phyloP scores from a whole-genome alignment of 2,888 invertebrate species.

The Diachrysia chrysitis region DNA sequence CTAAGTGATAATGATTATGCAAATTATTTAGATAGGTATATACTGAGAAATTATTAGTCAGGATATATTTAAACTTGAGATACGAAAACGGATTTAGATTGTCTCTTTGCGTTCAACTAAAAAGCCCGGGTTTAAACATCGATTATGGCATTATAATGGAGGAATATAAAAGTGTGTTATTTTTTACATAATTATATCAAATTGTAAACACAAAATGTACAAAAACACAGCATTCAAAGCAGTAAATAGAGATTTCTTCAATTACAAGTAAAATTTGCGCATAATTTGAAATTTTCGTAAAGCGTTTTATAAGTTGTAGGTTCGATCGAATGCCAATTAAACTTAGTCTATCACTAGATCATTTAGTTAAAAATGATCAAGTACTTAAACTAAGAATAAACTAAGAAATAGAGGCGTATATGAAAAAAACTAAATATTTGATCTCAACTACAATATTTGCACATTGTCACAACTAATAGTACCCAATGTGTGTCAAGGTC shows the following conservation, averaged over 20 bases:
- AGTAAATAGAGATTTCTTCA: not conserved
- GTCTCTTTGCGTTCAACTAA: not conserved
- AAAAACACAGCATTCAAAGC: no score
- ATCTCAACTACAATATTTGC: conserved; percentile 1
- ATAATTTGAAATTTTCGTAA: not conserved
- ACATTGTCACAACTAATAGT: not conserved
- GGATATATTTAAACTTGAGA: not conserved
- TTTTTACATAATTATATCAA: not conserved
- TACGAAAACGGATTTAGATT: not conserved
- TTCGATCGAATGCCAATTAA: not conserved
- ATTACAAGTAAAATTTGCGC: not conserved
- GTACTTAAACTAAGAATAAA: not conserved
- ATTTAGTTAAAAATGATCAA: not conserved
- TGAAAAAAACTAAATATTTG: not conserved
- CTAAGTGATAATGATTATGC: conserved; percentile 19
- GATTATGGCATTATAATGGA: not conserved
- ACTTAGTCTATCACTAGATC: not conserved
- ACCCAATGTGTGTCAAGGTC: not conserved
- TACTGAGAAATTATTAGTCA: conserved; percentile 21
- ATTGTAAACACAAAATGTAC: not conserved
- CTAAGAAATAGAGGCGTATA: not conserved
- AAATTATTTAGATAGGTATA: conserved; percentile 7
- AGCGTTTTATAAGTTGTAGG: not conserved
- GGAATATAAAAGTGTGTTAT: not conserved
- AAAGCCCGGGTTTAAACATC: not conserved